Conservation (phyloP, 2,113 vertebrate species). For the Mobula birostris region DNA sequence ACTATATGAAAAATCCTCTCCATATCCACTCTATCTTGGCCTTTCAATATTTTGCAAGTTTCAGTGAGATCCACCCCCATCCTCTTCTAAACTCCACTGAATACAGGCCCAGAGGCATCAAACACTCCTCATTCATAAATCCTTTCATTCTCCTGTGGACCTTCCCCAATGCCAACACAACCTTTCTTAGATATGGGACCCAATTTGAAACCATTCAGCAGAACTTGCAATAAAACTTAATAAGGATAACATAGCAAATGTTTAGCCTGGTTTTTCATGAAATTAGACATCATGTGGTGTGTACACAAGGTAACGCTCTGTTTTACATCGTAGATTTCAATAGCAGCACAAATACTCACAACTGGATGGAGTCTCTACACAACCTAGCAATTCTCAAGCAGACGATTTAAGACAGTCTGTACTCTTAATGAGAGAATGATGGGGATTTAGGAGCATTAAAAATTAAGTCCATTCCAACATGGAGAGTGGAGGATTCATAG, state of each 20-base stretch:
- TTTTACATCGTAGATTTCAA: background rate
- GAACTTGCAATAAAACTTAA: background rate
- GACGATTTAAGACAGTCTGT: background rate
- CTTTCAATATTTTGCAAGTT: too few species aligned
- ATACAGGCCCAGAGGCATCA: too few species aligned
- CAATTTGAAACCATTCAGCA: background rate
- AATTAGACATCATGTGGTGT: background rate
- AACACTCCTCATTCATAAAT: too few species aligned
- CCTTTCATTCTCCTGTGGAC: too few species aligned
- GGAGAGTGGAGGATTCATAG: too few species aligned
- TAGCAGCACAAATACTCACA: background rate
- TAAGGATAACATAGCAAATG: background rate
- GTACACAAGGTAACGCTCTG: background rate
- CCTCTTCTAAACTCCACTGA: too few species aligned
- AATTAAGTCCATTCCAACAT: background rate
- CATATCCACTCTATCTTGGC: too few species aligned
- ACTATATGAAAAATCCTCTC: too few species aligned
- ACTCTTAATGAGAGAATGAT: conserved; percentile 18
- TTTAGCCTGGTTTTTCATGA: background rate
- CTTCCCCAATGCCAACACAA: too few species aligned
- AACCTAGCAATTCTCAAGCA: background rate
- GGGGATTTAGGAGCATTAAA: background rate
- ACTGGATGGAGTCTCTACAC: background rate
- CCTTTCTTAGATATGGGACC: too few species aligned
- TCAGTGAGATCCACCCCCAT: too few species aligned